Percentiles rank a stretch among this genome's conserved stretches.
These are phyloP conservation scores for Torymus aiolomorphi DNA, from an alignment of 2,888 invertebrate species.

Conservation along the genomic window DNA sequence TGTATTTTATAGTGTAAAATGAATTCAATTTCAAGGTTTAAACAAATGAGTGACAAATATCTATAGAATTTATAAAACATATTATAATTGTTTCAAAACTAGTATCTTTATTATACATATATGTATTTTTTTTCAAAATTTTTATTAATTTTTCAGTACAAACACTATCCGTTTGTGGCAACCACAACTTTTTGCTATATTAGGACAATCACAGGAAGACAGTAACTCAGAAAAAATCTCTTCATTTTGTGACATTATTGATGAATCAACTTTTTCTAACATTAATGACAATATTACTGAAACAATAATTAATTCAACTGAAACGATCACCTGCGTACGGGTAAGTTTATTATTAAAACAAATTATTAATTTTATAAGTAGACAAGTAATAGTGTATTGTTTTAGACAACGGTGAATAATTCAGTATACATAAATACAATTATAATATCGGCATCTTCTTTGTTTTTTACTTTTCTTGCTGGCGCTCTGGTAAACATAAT, in stretches of 20 bases:
- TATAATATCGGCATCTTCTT: conserved; percentile 58
- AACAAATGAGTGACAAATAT: too few relatives aligned
- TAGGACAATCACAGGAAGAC: conserved; percentile 58
- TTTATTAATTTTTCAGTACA: conserved; percentile 76
- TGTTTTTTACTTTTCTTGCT: conserved; percentile 58
- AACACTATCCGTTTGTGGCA: conserved; percentile 92
- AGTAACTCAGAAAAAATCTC: conserved; percentile 45
- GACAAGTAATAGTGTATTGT: background rate
- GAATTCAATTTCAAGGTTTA: too few relatives aligned
- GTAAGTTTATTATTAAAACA: conserved; percentile 12
- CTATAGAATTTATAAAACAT: too few relatives aligned
- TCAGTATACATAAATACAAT: conserved; percentile 65
- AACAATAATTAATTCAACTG: background rate
- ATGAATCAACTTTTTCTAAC: conserved; percentile 54
- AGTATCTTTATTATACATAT: background rate
- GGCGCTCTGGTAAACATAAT: conserved; percentile 60
- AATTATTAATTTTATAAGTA: background rate
- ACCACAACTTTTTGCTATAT: conserved; percentile 86
- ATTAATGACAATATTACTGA: conserved; percentile 3
- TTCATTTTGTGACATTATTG: conserved; percentile 68
- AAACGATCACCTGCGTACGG: conserved; percentile 1
- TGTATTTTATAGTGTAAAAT: too few relatives aligned
- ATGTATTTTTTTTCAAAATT: background rate
- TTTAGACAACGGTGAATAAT: conserved; percentile 51
- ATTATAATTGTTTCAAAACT: background rate